These are phyloP conservation scores for Platichthys stellatus DNA, from an alignment of 2,113 vertebrate species.

Conservation along the genomic window DNA sequence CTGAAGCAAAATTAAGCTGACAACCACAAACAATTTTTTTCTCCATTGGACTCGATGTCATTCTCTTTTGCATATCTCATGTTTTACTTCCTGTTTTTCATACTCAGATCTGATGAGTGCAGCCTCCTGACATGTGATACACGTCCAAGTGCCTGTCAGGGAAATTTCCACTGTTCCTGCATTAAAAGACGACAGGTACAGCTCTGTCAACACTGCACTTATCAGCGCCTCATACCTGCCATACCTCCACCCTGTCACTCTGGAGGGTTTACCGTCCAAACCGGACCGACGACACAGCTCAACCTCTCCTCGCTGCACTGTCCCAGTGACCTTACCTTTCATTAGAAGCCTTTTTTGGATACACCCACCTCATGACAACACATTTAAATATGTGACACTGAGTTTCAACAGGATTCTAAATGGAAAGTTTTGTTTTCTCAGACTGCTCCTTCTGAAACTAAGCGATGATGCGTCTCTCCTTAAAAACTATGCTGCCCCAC, in stretches of 20 bases:
- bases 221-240: constrained; percentile 40
- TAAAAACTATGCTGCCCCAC: too few relatives aligned
- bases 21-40: too few relatives aligned
- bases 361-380: neutral
- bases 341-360: too few relatives aligned
- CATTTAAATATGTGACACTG: too few relatives aligned
- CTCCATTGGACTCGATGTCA: neutral
- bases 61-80: neutral
- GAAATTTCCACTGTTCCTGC: constrained; percentile 23
- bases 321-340: neutral
- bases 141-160: neutral
- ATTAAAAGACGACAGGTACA: neutral
- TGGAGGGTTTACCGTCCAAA: constrained; percentile 8
- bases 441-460: neutral
- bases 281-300: neutral
- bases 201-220: constrained; percentile 22
- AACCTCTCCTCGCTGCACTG: neutral
- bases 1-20: too few relatives aligned
- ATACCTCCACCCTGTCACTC: constrained; percentile 21
- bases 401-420: too few relatives aligned
- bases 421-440: too few relatives aligned
- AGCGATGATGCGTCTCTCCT: too few relatives aligned
- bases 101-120: neutral
- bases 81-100: neutral
- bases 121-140: neutral